phyloP scores from a whole-genome alignment of 2,113 vertebrate species.

The Hiodon tergisus region DNA sequence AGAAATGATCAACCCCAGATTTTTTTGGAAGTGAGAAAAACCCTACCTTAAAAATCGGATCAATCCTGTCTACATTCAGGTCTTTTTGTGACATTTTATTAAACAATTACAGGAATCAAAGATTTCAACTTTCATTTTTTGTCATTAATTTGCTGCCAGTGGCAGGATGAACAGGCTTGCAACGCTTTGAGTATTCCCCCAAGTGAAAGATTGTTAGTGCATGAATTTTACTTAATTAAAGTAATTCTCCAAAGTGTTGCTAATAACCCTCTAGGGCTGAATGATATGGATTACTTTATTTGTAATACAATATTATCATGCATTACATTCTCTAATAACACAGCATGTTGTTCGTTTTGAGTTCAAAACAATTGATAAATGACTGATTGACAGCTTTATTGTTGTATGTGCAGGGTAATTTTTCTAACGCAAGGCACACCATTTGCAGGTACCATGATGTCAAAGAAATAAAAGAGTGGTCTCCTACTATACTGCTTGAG shows the following conservation, averaged over 20 bases:
- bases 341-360: no score
- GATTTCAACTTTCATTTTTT: not conserved
- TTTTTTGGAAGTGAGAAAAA: no score
- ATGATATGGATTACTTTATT: not conserved
- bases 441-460: not conserved
- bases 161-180: not conserved
- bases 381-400: no score
- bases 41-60: no score
- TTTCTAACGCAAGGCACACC: not conserved
- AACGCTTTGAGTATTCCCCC: not conserved
- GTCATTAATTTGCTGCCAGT: not conserved
- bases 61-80: no score
- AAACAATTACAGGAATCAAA: not conserved
- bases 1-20: no score
- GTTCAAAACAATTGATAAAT: no score
- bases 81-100: no score
- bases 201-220: not conserved
- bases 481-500: no score
- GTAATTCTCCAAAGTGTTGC: not conserved
- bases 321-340: no score
- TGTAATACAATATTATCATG: no score
- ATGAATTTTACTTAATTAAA: not conserved
- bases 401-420: not conserved
- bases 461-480: no score
- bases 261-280: not conserved